Base-by-base conservation (phyloP, 2,113 vertebrate species). In the Hoplias malabaricus region DNA sequence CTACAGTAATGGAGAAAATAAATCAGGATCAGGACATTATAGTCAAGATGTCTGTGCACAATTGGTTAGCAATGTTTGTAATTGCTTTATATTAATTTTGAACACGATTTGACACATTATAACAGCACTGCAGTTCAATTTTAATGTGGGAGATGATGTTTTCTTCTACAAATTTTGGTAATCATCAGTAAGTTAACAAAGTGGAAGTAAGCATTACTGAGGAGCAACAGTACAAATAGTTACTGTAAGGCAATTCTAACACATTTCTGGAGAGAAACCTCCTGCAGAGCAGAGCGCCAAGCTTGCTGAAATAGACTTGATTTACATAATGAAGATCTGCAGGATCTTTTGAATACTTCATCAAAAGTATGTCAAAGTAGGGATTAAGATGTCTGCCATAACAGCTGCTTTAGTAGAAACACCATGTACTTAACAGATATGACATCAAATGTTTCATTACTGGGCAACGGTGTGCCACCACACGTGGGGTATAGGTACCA, bases 1-100 rank as follows among this genome's bases (percentile, higher is more conserved):
- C 63, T 80, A 29, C 61, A 85, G 83, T 79, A 82, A 42, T 63
- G 33, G 33, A 63, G 59, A 36, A 63, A 34, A 63, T 63, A 63
- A 63, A 63, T 63, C 59, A 63, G 14, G 33, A 31, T 63, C n/a
- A 63, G 21, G 34, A 63, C 59, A 36, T 63, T 34, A 63, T 19
- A 63, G 34, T 33, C 59, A 33, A 34, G 19, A 36, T 19, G 36
- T 21, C 59, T 34, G 8, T 8, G 33, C 29, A 62, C 57, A 62
- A 1, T 62, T 34, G 33, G 6, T 34, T n/a, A 61, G 16, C 36
- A 19, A 21, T 63, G 4, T 63, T 63, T 9, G 6, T 63, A 36
- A 36, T 63, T 63, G 59, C n/a, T 63, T 23, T 34, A 3, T n/a
- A 36, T 34, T 63, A n/a, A 63, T 36, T 36, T 63, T 53, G 19